Base-by-base conservation (phyloP, 2,113 vertebrate genomes). In the Aphyosemion australe region DNA sequence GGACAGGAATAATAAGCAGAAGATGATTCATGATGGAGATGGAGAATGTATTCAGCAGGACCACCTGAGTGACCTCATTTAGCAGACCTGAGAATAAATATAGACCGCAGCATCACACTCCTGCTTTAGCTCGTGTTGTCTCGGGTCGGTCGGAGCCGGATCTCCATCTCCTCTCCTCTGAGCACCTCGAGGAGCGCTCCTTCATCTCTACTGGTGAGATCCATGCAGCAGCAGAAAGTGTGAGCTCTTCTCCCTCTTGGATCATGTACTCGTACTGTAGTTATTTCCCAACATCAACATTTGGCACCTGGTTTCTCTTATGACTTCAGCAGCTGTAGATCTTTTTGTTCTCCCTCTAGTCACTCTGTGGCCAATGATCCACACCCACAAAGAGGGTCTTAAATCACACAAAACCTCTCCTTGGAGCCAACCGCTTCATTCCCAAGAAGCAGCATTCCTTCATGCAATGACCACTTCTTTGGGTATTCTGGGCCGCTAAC, bases 41-140 rank as follows among this genome's bases (percentile, higher is more conserved):
- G 83, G 83, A 65, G 82, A 85, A 87, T 89, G 85, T 87, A 88
- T 90, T 89, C 86, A 78, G 81, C 83, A 56, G 82, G 85, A 88
- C 87, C 88, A 90, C 89, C 89, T 90, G 88, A 89, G 84, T 91
- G 90, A 92, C 90, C 90, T 90, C 88, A 92, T 92, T 91, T 88
- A 90, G 82, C 74, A 86, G 84, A 88, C 87, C 87, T 88, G 87
- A 89, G 84, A 86, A 89, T 91, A 91, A 85, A 91, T 91, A 91
- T 88, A 91, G 88, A 87, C 75, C 79, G 46, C 69, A 9, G 58
- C 69, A 48, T 76, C 47, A 8, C 68, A 69, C 69, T 71, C 43
- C 43, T 52, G 67, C 83, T 53, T 70, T 2, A 46, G 74, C 66
- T 54, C 20, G 56, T 69, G 80, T 78, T 73, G 70, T 47, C 80